These are phyloP conservation scores for Chalcosyrphus nemorum DNA, from an alignment of 2,888 invertebrate species.

Conservation along the genomic window DNA sequence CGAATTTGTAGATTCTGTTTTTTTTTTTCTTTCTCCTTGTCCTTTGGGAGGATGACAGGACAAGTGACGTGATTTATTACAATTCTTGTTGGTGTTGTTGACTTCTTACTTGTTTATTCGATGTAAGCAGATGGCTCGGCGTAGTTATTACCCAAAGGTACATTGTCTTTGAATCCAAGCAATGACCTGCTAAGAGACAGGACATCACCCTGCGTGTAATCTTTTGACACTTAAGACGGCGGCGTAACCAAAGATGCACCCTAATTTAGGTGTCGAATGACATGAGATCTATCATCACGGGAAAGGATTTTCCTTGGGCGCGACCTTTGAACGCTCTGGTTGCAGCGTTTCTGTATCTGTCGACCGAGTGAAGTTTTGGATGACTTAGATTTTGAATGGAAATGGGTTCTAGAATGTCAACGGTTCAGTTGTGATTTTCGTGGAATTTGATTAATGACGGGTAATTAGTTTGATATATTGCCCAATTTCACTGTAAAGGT, in stretches of 20 bases:
- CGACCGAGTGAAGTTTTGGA: not conserved
- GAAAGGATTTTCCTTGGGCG: not conserved
- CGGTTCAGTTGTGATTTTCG: slow-evolving; percentile 28
- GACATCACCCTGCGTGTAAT: slow-evolving; percentile 19
- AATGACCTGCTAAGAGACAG: slow-evolving; percentile 41
- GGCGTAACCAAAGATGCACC: slow-evolving; percentile 39
- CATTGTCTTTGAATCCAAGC: slow-evolving; percentile 16
- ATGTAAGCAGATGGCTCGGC: not conserved
- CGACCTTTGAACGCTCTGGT: slow-evolving; percentile 6
- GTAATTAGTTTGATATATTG: slow-evolving; percentile 60
- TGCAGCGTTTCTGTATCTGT: slow-evolving; percentile 21
- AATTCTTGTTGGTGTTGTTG: not conserved
- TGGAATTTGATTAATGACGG: slow-evolving; percentile 54
- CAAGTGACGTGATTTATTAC: slow-evolving; percentile 58
- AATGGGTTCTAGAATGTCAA: not conserved
- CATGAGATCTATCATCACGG: slow-evolving; percentile 27
- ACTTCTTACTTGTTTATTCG: slow-evolving; percentile 1
- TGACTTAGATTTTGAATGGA: not conserved
- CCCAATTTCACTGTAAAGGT: slow-evolving; percentile 27
- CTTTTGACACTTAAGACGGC: slow-evolving; percentile 34
- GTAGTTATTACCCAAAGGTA: slow-evolving; percentile 22
- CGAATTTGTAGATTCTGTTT: slow-evolving; percentile 77
- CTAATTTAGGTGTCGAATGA: slow-evolving; percentile 27
- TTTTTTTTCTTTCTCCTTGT: slow-evolving; percentile 26
- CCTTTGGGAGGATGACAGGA: slow-evolving; percentile 37